A percentile compares a stretch with the other conserved stretches of the same genome.
phyloP scores from a whole-genome alignment of 2,888 invertebrate genomes.

The Cheilosia vulpina region DNA sequence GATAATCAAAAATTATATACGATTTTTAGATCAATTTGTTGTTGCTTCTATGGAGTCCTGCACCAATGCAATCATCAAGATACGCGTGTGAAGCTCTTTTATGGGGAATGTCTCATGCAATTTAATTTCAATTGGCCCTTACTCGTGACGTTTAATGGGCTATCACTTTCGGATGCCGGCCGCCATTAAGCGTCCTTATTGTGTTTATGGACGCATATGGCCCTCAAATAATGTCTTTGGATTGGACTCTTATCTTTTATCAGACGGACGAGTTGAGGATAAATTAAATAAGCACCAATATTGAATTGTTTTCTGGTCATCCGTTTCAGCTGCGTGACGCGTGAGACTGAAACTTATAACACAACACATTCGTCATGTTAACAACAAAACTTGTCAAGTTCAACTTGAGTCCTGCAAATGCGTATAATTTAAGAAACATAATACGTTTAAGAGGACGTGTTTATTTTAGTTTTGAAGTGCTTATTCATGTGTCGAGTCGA shows the following conservation, averaged over 20 bases:
- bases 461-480: too few relatives aligned
- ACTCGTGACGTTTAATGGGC: conserved; percentile 9
- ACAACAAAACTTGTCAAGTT: too few relatives aligned
- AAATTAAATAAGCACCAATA: not conserved
- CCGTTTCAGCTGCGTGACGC: not conserved
- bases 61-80: too few relatives aligned
- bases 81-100: too few relatives aligned
- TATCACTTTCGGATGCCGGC: conserved; percentile 37
- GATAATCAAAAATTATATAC: conserved; percentile 42
- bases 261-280: conserved; percentile 5
- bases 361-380: not conserved
- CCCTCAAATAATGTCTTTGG: too few relatives aligned
- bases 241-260: not conserved
- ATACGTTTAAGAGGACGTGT: too few relatives aligned
- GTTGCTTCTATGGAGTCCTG: too few relatives aligned
- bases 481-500: too few relatives aligned
- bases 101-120: too few relatives aligned
- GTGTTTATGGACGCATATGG: not conserved
- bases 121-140: conserved; percentile 6
- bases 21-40: conserved; percentile 42
- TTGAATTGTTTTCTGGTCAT: not conserved
- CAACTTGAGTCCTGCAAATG: too few relatives aligned
- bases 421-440: too few relatives aligned
- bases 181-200: conserved; percentile 31
- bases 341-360: not conserved